phyloP scores from a whole-genome alignment of 1,140 invertebrate genomes.

The Trichoplusia ni region DNA sequence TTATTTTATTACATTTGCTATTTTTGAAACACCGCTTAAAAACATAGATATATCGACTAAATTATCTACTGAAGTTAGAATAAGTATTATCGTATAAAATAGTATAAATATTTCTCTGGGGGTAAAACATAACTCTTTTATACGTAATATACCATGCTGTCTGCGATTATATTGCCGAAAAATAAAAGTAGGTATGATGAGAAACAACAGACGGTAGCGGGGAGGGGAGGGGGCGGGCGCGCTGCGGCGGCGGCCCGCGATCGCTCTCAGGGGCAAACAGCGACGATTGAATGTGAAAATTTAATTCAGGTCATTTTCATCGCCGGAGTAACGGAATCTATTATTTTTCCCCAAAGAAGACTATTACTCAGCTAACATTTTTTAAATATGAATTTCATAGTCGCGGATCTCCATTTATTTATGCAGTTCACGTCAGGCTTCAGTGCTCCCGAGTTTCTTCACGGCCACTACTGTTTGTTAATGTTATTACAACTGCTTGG shows the following conservation, averaged over 20 bases:
- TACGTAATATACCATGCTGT: slow-evolving; percentile 20
- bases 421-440: slow-evolving; percentile 26
- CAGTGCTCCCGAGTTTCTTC: background rate
- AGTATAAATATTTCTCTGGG: slow-evolving; percentile 3
- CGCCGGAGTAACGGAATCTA: slow-evolving; percentile 58
- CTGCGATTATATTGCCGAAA: slow-evolving; percentile 43
- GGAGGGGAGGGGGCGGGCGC: slow-evolving; percentile 14
- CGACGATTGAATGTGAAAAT: slow-evolving; percentile 76
- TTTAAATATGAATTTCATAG: slow-evolving; percentile 38
- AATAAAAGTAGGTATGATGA: slow-evolving; percentile 58
- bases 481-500: slow-evolving; percentile 24
- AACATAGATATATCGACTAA: too few species aligned
- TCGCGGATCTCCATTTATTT: slow-evolving; percentile 19
- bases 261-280: slow-evolving; percentile 66
- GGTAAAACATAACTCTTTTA: slow-evolving; percentile 10
- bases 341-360: slow-evolving; percentile 62
- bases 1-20: too few species aligned
- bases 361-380: slow-evolving; percentile 58
- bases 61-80: background rate
- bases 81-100: background rate
- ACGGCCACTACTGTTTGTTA: slow-evolving; percentile 31
- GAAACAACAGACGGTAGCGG: slow-evolving; percentile 33
- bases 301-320: slow-evolving; percentile 75
- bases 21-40: too few species aligned
- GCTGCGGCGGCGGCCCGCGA: slow-evolving; percentile 45